Evolutionary conservation across 2,888 invertebrate genomes (phyloP).

Genomic region (Epistrophe eligans): DNA sequence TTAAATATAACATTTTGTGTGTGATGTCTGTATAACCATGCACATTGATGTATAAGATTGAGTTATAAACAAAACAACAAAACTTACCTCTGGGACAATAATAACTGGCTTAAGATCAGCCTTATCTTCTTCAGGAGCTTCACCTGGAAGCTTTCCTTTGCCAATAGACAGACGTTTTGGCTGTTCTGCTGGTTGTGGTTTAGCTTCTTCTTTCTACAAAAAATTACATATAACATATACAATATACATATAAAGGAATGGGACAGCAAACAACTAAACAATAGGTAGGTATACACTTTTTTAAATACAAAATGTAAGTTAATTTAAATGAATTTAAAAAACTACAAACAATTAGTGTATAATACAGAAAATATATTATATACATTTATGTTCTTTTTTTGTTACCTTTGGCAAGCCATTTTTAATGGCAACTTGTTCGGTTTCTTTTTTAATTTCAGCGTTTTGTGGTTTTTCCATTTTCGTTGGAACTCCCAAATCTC

Average conservation of each 20-base stretch:
- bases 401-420: constrained; percentile 82
- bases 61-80: background rate
- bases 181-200: constrained; percentile 77
- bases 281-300: background rate
- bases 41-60: background rate
- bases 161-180: constrained; percentile 80
- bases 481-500: constrained; percentile 81
- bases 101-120: constrained; percentile 82
- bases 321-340: background rate
- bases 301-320: background rate
- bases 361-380: background rate
- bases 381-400: too few relatives aligned
- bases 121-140: constrained; percentile 79
- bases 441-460: constrained; percentile 78
- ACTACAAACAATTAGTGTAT: background rate
- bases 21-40: background rate
- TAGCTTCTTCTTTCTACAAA: constrained; percentile 81
- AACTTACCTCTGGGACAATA: constrained; percentile 82
- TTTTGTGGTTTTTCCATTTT: constrained; percentile 82
- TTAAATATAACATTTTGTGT: background rate
- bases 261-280: background rate
- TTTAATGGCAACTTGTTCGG: constrained; percentile 78
- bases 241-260: background rate
- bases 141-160: constrained; percentile 82
- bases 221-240: constrained; percentile 77